These are phyloP conservation scores for Chascanopsetta lugubris DNA, from an alignment of 2,113 vertebrate genomes.

Conservation along the genomic window DNA sequence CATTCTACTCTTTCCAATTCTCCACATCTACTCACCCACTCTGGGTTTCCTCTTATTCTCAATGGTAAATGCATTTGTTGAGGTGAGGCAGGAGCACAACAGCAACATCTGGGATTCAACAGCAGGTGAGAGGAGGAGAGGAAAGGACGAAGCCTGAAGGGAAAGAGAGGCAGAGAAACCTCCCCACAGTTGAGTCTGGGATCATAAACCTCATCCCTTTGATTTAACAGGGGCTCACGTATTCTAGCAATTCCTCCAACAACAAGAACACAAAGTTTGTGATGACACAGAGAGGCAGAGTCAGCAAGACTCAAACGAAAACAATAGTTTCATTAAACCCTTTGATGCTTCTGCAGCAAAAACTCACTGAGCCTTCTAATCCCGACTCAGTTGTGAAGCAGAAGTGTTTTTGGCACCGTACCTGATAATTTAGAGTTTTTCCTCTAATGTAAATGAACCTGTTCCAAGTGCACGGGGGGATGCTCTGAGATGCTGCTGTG, in stretches of 20 bases:
- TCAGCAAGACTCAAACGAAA: constrained; percentile 24
- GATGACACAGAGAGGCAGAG: constrained; percentile 37
- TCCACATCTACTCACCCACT: constrained; percentile 35
- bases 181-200: constrained; percentile 1
- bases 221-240: constrained; percentile 25
- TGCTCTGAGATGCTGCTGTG: not conserved
- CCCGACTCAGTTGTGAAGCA: not conserved
- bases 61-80: constrained; percentile 44
- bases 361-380: constrained; percentile 22
- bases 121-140: constrained; percentile 4
- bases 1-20: constrained; percentile 12
- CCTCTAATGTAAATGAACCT: not conserved
- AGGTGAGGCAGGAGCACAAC: constrained; percentile 31
- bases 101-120: constrained; percentile 42
- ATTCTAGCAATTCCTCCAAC: constrained; percentile 25
- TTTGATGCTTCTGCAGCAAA: constrained; percentile 34
- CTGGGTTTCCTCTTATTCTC: constrained; percentile 11
- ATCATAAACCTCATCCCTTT: constrained; percentile 39
- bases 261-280: constrained; percentile 27
- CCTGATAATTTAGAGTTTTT: not conserved
- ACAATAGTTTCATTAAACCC: constrained; percentile 34
- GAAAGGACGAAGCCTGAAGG: constrained; percentile 5
- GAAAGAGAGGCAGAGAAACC: constrained; percentile 1
- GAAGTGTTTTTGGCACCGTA: not conserved
- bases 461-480: not conserved